Percentiles rank a stretch among this genome's conserved stretches.
These are phyloP conservation scores for Aromia moschata DNA, from an alignment of 2,888 invertebrate species.

Conservation along the genomic window DNA sequence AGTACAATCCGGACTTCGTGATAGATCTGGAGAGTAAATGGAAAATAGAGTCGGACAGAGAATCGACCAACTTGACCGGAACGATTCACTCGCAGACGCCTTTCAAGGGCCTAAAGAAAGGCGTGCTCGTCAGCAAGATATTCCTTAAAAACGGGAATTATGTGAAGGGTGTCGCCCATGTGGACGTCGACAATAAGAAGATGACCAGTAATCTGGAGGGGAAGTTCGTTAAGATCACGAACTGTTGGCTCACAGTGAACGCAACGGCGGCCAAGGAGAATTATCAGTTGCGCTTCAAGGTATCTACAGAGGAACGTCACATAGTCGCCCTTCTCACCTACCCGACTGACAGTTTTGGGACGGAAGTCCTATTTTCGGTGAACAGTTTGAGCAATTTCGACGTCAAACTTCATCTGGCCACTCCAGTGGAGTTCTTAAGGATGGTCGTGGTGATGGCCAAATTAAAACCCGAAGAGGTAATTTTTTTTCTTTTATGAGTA, in stretches of 20 bases:
- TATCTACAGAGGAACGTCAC: slow-evolving; percentile 75
- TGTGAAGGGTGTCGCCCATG: slow-evolving; percentile 74
- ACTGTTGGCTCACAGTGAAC: slow-evolving; percentile 79
- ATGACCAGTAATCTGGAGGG: slow-evolving; percentile 74
- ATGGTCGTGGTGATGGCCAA: slow-evolving; percentile 73
- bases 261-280: slow-evolving; percentile 78
- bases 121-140: slow-evolving; percentile 74
- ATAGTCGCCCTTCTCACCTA: slow-evolving; percentile 78
- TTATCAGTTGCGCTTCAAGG: slow-evolving; percentile 75
- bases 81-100: slow-evolving; percentile 74
- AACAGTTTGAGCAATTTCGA: slow-evolving; percentile 75
- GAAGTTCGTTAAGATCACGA: slow-evolving; percentile 70
- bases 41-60: slow-evolving; percentile 68
- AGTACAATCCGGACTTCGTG: slow-evolving; percentile 74
- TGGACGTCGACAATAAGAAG: slow-evolving; percentile 76
- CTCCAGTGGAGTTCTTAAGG: slow-evolving; percentile 77
- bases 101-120: slow-evolving; percentile 74
- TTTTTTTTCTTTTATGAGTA: too few relatives aligned
- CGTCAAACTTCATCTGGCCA: slow-evolving; percentile 75
- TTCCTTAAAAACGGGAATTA: slow-evolving; percentile 71
- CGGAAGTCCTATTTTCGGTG: slow-evolving; percentile 73
- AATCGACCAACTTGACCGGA: slow-evolving; percentile 73
- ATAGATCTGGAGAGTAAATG: slow-evolving; percentile 77
- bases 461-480: slow-evolving; percentile 72
- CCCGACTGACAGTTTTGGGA: slow-evolving; percentile 74